Percentiles rank a stretch among this genome's conserved stretches.
Conservation (phyloP, 2,888 invertebrate genomes). For the Copidosoma aretas region DNA sequence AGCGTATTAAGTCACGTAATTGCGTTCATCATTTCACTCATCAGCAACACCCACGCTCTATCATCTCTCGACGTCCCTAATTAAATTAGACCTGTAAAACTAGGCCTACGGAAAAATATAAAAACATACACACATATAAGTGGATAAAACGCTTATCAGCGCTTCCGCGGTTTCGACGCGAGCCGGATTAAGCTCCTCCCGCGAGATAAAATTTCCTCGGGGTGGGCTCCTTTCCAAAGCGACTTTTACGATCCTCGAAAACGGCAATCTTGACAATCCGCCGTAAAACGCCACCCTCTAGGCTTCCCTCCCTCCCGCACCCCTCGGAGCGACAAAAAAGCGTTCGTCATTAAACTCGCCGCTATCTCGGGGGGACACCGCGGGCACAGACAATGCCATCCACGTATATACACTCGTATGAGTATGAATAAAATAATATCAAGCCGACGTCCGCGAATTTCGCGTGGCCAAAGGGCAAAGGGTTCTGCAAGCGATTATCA, state of each 20-base stretch:
- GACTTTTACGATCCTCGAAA: conserved; percentile 38
- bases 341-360: conserved; percentile 31
- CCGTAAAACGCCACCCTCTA: conserved; percentile 27
- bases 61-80: background rate
- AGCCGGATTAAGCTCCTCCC: conserved; percentile 30
- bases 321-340: background rate
- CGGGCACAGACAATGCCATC: conserved; percentile 8
- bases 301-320: background rate
- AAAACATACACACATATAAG: background rate
- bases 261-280: conserved; percentile 39
- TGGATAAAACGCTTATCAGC: conserved; percentile 28
- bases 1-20: no score
- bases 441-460: conserved; percentile 11
- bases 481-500: conserved; percentile 18
- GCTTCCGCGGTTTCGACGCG: conserved; percentile 4
- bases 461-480: background rate
- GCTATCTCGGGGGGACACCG: conserved; percentile 28
- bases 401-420: no score
- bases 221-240: conserved; percentile 26
- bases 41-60: no score
- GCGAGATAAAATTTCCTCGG: conserved; percentile 38
- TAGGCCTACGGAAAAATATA: conserved; percentile 23
- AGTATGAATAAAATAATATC: conserved; percentile 31
- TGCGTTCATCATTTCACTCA: no score
- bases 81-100: conserved; percentile 31